Conservation (phyloP, 2,113 vertebrate species). For the Nesogale talazaci region DNA sequence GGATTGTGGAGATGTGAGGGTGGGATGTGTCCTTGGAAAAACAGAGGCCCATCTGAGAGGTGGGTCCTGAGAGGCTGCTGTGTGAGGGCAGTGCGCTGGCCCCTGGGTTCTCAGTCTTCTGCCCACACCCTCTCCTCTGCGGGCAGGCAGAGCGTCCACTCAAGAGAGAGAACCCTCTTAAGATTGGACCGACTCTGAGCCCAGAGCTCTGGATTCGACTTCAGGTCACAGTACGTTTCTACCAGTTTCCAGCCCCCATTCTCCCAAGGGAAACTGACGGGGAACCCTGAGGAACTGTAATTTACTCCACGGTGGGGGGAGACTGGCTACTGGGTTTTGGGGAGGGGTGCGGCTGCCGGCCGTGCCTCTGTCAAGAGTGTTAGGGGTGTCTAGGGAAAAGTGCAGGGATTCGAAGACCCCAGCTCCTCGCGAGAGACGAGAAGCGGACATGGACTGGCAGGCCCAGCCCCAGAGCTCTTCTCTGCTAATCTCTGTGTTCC, state of each 20-base stretch:
- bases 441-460: neutral
- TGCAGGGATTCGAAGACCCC: neutral
- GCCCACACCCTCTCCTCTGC: neutral
- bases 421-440: neutral
- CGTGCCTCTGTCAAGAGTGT: neutral
- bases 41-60: neutral
- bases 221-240: neutral
- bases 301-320: no score
- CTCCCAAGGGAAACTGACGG: neutral
- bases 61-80: neutral
- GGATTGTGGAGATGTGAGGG: conserved; percentile 4
- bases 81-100: neutral
- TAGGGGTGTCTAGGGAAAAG: neutral
- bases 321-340: neutral
- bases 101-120: conserved; percentile 2
- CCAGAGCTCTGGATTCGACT: conserved; percentile 15
- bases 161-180: neutral
- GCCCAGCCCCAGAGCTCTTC: neutral
- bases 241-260: neutral
- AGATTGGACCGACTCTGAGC: conserved; percentile 9
- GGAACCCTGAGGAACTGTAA: neutral
- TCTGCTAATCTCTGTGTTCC: neutral
- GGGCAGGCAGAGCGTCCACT: neutral
- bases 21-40: neutral
- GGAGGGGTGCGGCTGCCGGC: neutral